phyloP scores from a whole-genome alignment of 2,113 vertebrate species.

The Recurvirostra avosetta region DNA sequence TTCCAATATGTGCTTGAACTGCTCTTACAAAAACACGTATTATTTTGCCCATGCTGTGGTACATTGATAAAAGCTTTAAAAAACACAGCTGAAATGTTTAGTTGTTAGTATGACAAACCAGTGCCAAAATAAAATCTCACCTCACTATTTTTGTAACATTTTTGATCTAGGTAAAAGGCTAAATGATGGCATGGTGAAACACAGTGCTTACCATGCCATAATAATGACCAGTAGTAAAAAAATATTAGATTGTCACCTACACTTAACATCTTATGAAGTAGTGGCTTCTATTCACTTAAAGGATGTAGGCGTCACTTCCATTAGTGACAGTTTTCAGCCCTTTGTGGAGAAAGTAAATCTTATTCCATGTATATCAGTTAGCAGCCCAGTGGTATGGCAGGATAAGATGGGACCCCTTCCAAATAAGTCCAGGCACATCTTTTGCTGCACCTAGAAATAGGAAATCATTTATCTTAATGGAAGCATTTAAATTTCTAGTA shows the following conservation, averaged over 20 bases:
- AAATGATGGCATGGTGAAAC: not conserved
- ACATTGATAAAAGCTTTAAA: not conserved
- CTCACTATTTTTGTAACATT: not conserved
- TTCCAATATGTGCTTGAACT: not conserved
- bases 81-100: not conserved
- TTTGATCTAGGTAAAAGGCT: not conserved
- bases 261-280: not conserved
- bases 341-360: not conserved
- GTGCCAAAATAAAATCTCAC: not conserved
- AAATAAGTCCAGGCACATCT: not conserved
- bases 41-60: not conserved
- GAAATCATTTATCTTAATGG: not conserved
- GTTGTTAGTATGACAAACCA: not conserved
- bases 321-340: not conserved
- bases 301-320: not conserved
- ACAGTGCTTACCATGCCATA: not conserved
- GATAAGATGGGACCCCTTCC: not conserved
- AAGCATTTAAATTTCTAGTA: not conserved
- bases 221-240: not conserved
- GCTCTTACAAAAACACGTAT: not conserved
- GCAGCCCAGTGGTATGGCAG: not conserved
- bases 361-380: not conserved
- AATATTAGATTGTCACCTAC: not conserved
- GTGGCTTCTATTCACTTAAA: not conserved
- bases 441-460: not conserved